phyloP scores from a whole-genome alignment of 2,888 invertebrate genomes.

The Sepioteuthis lessoniana region DNA sequence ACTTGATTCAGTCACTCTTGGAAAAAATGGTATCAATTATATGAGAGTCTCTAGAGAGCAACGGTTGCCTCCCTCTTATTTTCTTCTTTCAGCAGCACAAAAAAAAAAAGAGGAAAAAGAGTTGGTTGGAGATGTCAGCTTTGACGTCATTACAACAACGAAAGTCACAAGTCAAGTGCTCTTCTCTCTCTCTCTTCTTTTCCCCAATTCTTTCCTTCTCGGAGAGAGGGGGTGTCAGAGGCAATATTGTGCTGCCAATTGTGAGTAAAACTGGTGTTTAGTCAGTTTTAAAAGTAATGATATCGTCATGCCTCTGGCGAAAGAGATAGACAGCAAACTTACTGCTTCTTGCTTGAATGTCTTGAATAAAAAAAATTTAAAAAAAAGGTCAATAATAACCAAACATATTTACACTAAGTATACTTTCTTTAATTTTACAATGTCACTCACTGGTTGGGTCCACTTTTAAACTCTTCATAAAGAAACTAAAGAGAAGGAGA shows the following conservation, averaged over 20 bases:
- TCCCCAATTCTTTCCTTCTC: no score
- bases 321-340: not conserved
- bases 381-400: not conserved
- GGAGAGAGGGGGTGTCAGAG: no score
- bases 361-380: not conserved
- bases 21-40: not conserved
- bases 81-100: not conserved
- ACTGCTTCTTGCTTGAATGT: not conserved
- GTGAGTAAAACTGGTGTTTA: not conserved
- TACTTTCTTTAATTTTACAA: not conserved
- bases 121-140: not conserved
- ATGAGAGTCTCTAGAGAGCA: not conserved
- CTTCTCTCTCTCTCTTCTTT: not conserved
- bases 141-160: slow-evolving; percentile 33
- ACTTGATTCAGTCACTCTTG: not conserved
- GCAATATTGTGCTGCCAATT: not conserved
- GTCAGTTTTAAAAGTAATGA: not conserved
- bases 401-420: not conserved
- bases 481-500: not conserved
- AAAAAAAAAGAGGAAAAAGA: not conserved
- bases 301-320: not conserved
- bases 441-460: not conserved
- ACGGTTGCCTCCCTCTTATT: not conserved
- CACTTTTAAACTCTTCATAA: not conserved
- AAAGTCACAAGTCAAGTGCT: not conserved